phyloP scores from a whole-genome alignment of 2,113 vertebrate species.

The Rhea americana region DNA sequence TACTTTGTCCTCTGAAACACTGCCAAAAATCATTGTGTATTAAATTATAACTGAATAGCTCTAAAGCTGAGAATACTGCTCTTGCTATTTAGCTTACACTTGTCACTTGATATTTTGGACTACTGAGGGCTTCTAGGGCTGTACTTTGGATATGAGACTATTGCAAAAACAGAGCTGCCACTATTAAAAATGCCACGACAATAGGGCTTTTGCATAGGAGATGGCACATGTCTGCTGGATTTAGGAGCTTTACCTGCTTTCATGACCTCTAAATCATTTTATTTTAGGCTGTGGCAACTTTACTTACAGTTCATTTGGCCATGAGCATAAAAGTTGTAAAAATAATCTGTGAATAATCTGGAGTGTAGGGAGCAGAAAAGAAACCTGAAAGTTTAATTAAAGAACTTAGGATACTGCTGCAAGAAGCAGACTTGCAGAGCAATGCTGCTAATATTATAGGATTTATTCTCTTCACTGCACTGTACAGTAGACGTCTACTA shows the following conservation, averaged over 20 bases:
- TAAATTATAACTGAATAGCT: not conserved
- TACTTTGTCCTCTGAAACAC: not conserved
- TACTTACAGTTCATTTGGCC: not conserved
- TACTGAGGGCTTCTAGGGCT: not conserved
- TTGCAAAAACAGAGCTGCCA: not conserved
- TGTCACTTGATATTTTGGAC: not conserved
- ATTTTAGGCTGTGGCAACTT: not conserved
- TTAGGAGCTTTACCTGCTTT: not conserved
- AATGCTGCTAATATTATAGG: not conserved
- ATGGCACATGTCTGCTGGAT: not conserved
- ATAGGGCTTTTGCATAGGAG: not conserved
- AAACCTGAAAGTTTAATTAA: not conserved
- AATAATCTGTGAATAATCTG: not conserved
- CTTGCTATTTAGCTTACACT: not conserved
- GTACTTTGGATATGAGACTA: not conserved
- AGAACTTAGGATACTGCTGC: not conserved
- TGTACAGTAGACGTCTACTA: not conserved
- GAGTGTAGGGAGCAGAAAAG: not conserved
- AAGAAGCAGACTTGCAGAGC: not conserved
- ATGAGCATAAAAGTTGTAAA: not conserved
- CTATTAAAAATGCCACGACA: not conserved
- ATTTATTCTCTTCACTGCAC: not conserved
- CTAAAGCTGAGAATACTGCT: not conserved
- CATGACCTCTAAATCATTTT: not conserved
- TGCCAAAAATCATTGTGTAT: not conserved